Evolutionary conservation across 1,140 invertebrate genomes (phyloP).

Genomic region (Euura lappo): DNA sequence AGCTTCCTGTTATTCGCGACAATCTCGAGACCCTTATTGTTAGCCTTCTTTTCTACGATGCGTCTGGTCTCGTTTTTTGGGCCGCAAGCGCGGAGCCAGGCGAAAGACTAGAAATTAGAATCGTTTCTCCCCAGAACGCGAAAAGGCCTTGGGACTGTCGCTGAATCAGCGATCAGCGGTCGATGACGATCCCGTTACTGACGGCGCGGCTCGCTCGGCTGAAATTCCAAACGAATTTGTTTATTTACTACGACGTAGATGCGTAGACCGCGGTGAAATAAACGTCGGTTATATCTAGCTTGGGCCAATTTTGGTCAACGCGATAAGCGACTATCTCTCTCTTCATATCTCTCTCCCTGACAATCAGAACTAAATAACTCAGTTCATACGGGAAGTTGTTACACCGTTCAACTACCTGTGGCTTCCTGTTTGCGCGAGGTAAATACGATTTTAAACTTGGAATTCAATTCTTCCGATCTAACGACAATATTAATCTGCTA

Average conservation of each 20-base stretch:
- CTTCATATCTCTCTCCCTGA: no score
- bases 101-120: no score
- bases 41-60: no score
- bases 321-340: no score
- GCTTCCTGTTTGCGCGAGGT: conserved; percentile 4
- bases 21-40: neutral
- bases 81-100: no score
- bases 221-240: neutral
- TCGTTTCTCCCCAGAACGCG: neutral
- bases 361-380: no score
- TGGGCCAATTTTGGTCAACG: no score
- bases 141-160: neutral
- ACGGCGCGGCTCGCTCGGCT: neutral
- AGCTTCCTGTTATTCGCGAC: neutral
- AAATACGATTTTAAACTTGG: neutral
- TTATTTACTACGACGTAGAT: neutral
- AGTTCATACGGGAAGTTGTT: neutral
- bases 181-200: neutral
- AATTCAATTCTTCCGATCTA: no score
- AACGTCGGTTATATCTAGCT: no score
- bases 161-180: neutral
- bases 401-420: neutral
- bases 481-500: no score
- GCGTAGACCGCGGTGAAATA: no score
- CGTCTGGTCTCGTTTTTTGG: no score